Evolutionary conservation across 1,140 invertebrate species (phyloP), one percentile per base, ranked within the genome.

Genomic region (Drosophila mojavensis): DNA sequence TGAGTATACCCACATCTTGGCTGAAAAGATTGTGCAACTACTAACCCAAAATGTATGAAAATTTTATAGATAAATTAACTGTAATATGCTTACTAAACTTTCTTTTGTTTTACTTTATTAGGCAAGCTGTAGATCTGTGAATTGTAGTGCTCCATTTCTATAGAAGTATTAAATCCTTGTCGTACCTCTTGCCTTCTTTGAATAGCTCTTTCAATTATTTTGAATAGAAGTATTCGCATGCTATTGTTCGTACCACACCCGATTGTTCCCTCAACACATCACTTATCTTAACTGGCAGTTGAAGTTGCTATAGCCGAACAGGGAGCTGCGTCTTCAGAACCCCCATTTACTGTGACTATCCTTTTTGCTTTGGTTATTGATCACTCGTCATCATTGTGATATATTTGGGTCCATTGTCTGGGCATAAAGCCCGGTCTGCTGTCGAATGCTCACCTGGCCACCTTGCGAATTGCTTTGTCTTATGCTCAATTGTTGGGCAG

Each of bases 351-450:
- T 3, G 2, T 45, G 41, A 10, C 13, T 13, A 47, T 26, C 5
- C 43, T 28, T 24, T 43, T 43, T 6, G 15, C 33, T 24, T 30
- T 30, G 58, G 55, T 78, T 78, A 78, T 78, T 78, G 75, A 78
- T 78, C 71, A 78, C 71, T 69, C 43, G 55, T 70, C 75, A 75
- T 78, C 71, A 75, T 11, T 20, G 71, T 78, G 75, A 78, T 75
- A 75, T 63, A 78, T 78, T 74, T 55, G 60, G 56, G 60, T 48
- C 71, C 71, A 69, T 78, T 78, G 75, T 78, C 55, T 70, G 75
- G 61, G 64, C 65, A 73, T 54, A 77, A 69, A 69, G 59, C 59
- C 47, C 45, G 33, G 64, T 45, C 64, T 64, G 47, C 43, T 45
- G n/a, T 55, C 51, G 53, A 67, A 59, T 55, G 56, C 13, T 62